Evolutionary conservation across 2,888 invertebrate genomes (phyloP).

Genomic region (Dryobotodes eremita): DNA sequence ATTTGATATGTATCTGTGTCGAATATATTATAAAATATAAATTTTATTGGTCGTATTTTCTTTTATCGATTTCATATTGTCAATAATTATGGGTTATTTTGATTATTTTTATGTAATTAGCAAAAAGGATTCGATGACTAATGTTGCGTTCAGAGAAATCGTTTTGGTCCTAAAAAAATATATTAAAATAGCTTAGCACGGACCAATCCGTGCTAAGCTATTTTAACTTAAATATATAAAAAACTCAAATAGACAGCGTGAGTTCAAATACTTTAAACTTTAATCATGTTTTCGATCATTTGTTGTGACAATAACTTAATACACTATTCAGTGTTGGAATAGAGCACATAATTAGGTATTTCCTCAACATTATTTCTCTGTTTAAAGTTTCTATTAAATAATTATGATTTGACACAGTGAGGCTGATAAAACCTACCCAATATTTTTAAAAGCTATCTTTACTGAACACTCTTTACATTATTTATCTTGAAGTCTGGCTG

Average conservation of each 20-base stretch:
- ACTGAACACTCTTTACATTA: background rate
- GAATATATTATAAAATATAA: conserved; percentile 51
- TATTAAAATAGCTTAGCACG: too few species aligned
- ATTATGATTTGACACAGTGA: background rate
- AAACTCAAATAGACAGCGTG: background rate
- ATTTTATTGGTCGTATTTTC: conserved; percentile 33
- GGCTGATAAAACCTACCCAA: background rate
- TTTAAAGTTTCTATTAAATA: conserved; percentile 1
- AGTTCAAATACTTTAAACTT: background rate
- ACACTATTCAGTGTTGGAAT: background rate
- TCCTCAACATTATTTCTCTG: conserved; percentile 1
- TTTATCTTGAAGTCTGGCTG: background rate
- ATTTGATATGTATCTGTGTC: conserved; percentile 61
- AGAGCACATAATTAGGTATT: background rate
- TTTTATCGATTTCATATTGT: conserved; percentile 35
- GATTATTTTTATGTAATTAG: conserved; percentile 33
- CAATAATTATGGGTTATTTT: conserved; percentile 40
- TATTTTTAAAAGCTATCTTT: background rate
- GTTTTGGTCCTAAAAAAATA: background rate
- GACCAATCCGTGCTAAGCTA: background rate
- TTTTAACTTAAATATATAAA: background rate
- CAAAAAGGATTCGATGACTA: conserved; percentile 6
- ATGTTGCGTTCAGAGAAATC: background rate
- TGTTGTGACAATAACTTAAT: background rate
- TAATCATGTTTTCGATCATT: background rate